A percentile compares a stretch with the other conserved stretches of the same genome.
Conservation (phyloP, 2,888 invertebrate species). For the Laspeyria flexula region DNA sequence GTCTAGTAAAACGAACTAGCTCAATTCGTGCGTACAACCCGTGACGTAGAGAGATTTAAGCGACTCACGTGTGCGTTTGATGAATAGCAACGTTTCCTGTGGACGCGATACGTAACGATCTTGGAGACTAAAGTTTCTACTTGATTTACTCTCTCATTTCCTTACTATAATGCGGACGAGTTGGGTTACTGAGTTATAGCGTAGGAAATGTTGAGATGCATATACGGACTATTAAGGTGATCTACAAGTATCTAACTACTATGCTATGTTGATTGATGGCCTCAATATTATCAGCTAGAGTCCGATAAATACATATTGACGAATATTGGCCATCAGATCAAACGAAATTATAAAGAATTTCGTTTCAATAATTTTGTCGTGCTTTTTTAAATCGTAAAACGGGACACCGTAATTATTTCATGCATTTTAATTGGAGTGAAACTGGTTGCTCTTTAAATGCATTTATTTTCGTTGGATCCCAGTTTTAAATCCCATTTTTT, state of each 20-base stretch:
- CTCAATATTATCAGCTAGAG: too few species aligned
- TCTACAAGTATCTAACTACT: too few species aligned
- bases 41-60: slow-evolving; percentile 42
- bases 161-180: slow-evolving; percentile 23
- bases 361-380: slow-evolving; percentile 6
- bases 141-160: slow-evolving; percentile 50
- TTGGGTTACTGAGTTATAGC: slow-evolving; percentile 19
- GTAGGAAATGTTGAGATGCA: not conserved
- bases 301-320: not conserved
- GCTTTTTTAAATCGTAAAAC: slow-evolving; percentile 19
- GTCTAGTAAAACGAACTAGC: slow-evolving; percentile 7
- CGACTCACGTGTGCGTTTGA: slow-evolving; percentile 51
- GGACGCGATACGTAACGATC: slow-evolving; percentile 28
- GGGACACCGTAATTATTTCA: slow-evolving; percentile 24
- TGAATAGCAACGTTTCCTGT: slow-evolving; percentile 47
- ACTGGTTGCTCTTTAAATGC: too few species aligned
- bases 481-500: too few species aligned
- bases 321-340: not conserved
- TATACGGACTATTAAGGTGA: not conserved
- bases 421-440: slow-evolving; percentile 37
- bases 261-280: too few species aligned
- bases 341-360: not conserved
- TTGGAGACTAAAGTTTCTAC: slow-evolving; percentile 41
- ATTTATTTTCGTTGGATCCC: too few species aligned
- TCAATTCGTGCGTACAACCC: slow-evolving; percentile 28